Evolutionary conservation across 1,140 invertebrate genomes (phyloP), one percentile per base, ranked within the genome.

Genomic region (Sipha flava): DNA sequence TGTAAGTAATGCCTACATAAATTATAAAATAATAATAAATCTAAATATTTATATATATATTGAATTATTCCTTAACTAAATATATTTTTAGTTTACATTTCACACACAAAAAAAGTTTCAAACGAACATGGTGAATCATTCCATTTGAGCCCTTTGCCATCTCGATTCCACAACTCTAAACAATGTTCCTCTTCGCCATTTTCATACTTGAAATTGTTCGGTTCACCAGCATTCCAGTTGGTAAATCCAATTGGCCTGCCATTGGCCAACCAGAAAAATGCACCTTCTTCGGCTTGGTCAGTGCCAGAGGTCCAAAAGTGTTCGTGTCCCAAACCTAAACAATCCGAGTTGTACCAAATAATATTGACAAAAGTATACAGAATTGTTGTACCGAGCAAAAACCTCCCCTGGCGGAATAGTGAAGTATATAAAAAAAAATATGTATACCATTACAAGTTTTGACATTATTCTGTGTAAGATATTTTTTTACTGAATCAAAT

Each of bases 261-360:
- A 80, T 92, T 95, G 9, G 94, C 91, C 92, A 95, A 94, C 94
- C 94, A 95, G 88, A 95, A 95, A 88, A 95, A 95, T 75, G 89
- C 90, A 6, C 94, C 94, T 84, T 96, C 94, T 83, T 95, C 93
- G 10, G 93, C 94, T 84, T 95, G 90, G 85, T 96, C 94, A 3
- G 94, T 95, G 64, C 94, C 94, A 21, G 93, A 94, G 31, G 93
- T 95, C 94, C 94, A 96, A 87, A 96, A 96, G 84, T 96, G 94
- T 83, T 96, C 94, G 83, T 93, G 90, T 10, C 93, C 93, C 64
- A 94, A 89, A 54, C 94, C 92, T 54, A 49, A 83, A 73, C 47
- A 34, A 64, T 31, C 3, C 47, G 3, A 31, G 49, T 43, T 72
- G 7, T 47, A 59, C 7, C 37, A 40, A 6, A 40, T 10, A 10